A percentile compares a stretch with the other conserved stretches of the same genome.
These are phyloP conservation scores for Brienomyrus brachyistius DNA, from an alignment of 2,113 vertebrate genomes.

Conservation along the genomic window DNA sequence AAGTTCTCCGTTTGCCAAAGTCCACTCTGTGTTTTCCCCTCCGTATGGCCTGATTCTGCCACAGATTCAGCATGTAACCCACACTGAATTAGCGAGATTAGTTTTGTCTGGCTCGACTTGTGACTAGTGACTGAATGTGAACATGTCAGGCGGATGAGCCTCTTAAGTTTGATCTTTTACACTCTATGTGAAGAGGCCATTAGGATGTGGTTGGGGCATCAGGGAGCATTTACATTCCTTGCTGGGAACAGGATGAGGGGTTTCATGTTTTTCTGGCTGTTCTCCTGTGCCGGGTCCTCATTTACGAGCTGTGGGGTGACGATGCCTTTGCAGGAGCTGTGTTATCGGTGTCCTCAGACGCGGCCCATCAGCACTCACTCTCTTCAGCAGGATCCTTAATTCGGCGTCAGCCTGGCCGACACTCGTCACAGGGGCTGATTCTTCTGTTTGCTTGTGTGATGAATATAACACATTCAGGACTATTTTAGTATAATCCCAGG, in stretches of 20 bases:
- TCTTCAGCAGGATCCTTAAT: background rate
- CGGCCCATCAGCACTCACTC: background rate
- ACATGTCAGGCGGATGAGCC: background rate
- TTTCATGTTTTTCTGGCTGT: background rate
- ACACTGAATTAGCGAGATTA: background rate
- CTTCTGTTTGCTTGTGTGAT: background rate
- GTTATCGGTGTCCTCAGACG: background rate
- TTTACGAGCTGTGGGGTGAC: background rate
- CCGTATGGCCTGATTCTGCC: background rate
- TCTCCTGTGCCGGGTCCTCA: background rate
- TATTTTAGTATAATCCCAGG: background rate
- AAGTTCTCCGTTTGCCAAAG: background rate
- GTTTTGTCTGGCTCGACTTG: background rate
- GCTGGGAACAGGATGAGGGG: background rate
- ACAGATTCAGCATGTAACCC: background rate
- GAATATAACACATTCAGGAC: background rate
- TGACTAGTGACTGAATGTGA: background rate
- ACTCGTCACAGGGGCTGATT: background rate
- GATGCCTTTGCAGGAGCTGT: background rate
- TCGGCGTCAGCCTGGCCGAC: background rate
- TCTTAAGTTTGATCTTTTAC: background rate
- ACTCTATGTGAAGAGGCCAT: background rate
- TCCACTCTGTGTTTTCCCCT: background rate
- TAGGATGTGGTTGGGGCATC: background rate
- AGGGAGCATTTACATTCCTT: background rate